These are phyloP conservation scores for Fragum fragum DNA, from an alignment of 2,888 invertebrate species.

Conservation along the genomic window DNA sequence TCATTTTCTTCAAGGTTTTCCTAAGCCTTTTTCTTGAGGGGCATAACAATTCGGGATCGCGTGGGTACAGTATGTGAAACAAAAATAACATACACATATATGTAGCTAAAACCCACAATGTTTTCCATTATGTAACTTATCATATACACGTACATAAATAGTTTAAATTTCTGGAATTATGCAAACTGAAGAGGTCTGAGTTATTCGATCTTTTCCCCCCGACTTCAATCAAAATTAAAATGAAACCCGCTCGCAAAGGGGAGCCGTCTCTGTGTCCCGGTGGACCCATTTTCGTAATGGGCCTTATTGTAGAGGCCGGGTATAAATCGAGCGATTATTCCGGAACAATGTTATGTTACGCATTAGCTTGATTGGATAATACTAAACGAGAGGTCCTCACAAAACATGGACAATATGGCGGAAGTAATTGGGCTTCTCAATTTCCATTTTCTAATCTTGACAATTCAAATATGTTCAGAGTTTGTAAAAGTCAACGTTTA, in stretches of 20 bases:
- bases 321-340: constrained; percentile 32
- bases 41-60: no score
- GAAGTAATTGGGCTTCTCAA: constrained; percentile 18
- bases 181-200: constrained; percentile 5
- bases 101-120: no score
- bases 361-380: constrained; percentile 31
- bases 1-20: no score
- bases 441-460: background rate
- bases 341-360: constrained; percentile 33
- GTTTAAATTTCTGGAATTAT: no score
- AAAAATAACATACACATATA: no score
- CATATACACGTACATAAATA: no score
- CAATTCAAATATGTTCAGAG: background rate
- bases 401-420: constrained; percentile 11
- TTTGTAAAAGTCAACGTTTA: no score
- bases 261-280: constrained; percentile 16
- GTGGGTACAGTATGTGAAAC: no score
- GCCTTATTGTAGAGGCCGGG: constrained; percentile 26
- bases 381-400: background rate
- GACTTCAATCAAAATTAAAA: constrained; percentile 25
- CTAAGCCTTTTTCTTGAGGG: no score
- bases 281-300: constrained; percentile 36
- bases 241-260: constrained; percentile 14
- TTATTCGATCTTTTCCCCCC: constrained; percentile 13
- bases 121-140: no score